Conservation (phyloP, 2,797 vertebrate genomes). For the Heteromormyrus szaboi region DNA sequence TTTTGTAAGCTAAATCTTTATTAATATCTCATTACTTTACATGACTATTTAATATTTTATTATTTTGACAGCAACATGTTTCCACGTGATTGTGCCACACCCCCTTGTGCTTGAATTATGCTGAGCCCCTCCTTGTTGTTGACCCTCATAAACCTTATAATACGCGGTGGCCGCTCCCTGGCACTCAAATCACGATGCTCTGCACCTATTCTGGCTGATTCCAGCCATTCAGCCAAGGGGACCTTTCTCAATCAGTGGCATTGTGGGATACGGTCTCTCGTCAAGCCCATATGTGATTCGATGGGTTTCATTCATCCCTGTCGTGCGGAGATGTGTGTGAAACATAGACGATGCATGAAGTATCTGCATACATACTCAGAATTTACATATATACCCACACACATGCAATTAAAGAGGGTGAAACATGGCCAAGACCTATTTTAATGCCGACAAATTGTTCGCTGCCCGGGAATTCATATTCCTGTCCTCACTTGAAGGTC, state of each 20-base stretch:
- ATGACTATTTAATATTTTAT: background rate
- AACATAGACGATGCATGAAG: background rate
- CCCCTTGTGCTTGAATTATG: background rate
- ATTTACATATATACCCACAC: background rate
- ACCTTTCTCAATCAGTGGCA: background rate
- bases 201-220: background rate
- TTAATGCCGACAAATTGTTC: background rate
- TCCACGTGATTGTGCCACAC: background rate
- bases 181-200: background rate
- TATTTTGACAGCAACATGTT: background rate
- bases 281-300: background rate
- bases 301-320: background rate
- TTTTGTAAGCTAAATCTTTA: background rate
- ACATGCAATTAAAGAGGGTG: background rate
- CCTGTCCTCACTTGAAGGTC: background rate
- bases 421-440: background rate
- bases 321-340: background rate
- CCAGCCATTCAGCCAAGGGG: background rate
- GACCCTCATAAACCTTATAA: background rate
- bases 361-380: background rate
- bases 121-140: background rate
- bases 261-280: background rate
- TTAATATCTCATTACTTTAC: background rate
- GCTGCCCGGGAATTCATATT: background rate
- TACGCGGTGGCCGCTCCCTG: background rate